A percentile compares a stretch with the other conserved stretches of the same genome.
These are phyloP conservation scores for Polia nebulosa DNA, from an alignment of 2,888 invertebrate species.

Conservation along the genomic window DNA sequence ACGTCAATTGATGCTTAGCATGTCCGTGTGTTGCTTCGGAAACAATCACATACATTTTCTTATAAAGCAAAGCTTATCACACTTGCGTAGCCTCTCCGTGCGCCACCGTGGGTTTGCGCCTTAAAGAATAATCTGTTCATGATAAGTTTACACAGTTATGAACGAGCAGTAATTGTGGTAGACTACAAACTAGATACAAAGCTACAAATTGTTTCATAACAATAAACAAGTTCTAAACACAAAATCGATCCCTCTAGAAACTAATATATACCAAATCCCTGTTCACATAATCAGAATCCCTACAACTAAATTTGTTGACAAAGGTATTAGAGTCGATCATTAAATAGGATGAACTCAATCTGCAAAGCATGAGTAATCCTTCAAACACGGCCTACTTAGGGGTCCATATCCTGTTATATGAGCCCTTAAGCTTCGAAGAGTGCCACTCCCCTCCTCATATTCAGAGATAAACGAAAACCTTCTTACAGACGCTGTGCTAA, in stretches of 20 bases:
- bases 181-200: neutral
- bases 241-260: conserved; percentile 28
- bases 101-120: too few relatives aligned
- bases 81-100: too few relatives aligned
- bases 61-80: too few relatives aligned
- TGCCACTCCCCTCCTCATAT: conserved; percentile 58
- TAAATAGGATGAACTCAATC: conserved; percentile 63
- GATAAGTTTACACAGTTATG: neutral
- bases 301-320: conserved; percentile 59
- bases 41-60: too few relatives aligned
- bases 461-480: conserved; percentile 59
- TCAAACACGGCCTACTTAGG: conserved; percentile 63
- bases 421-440: conserved; percentile 62
- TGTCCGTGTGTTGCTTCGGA: too few relatives aligned
- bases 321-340: conserved; percentile 57
- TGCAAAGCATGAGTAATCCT: conserved; percentile 64
- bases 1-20: too few relatives aligned
- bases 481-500: conserved; percentile 60
- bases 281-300: conserved; percentile 30
- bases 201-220: conserved; percentile 4
- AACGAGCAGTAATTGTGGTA: neutral
- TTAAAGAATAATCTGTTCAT: neutral
- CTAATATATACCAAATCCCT: conserved; percentile 30
- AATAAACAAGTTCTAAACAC: conserved; percentile 13
- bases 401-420: conserved; percentile 60